These are phyloP conservation scores for Gryllus bimaculatus DNA, from an alignment of 1,140 invertebrate species.

Conservation along the genomic window DNA sequence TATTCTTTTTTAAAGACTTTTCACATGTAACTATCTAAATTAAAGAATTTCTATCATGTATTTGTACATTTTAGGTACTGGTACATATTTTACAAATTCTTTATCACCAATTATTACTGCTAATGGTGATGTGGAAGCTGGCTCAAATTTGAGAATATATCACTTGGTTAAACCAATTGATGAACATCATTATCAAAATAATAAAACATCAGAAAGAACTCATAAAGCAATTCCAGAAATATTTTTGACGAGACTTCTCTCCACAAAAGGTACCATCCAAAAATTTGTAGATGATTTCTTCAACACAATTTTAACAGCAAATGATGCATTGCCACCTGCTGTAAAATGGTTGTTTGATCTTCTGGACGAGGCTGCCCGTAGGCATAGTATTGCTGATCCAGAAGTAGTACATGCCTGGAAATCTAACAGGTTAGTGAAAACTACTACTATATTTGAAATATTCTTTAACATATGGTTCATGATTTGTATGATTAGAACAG, in stretches of 20 bases:
- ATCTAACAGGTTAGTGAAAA: slow-evolving; percentile 56
- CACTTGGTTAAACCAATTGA: slow-evolving; percentile 78
- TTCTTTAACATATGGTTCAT: background rate
- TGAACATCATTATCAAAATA: slow-evolving; percentile 44
- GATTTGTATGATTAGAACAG: background rate
- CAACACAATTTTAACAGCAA: slow-evolving; percentile 76
- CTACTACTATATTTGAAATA: background rate
- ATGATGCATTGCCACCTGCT: slow-evolving; percentile 80
- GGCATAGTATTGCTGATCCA: slow-evolving; percentile 73
- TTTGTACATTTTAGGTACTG: slow-evolving; percentile 35
- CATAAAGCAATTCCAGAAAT: slow-evolving; percentile 94
- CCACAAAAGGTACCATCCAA: slow-evolving; percentile 91
- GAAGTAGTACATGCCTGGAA: slow-evolving; percentile 95
- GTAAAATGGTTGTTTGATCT: slow-evolving; percentile 95
- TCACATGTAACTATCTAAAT: slow-evolving; percentile 6
- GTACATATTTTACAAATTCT: slow-evolving; percentile 64
- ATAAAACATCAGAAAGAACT: slow-evolving; percentile 56
- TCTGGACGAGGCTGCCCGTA: slow-evolving; percentile 78
- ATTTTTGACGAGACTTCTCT: slow-evolving; percentile 82
- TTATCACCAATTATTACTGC: slow-evolving; percentile 62
- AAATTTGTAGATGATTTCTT: slow-evolving; percentile 96
- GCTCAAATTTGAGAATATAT: slow-evolving; percentile 60
- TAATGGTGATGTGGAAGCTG: slow-evolving; percentile 65
- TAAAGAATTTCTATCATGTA: background rate
- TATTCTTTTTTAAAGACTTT: slow-evolving; percentile 23